phyloP scores from a whole-genome alignment of 2,113 vertebrate genomes.

The Sinosuthora webbiana region DNA sequence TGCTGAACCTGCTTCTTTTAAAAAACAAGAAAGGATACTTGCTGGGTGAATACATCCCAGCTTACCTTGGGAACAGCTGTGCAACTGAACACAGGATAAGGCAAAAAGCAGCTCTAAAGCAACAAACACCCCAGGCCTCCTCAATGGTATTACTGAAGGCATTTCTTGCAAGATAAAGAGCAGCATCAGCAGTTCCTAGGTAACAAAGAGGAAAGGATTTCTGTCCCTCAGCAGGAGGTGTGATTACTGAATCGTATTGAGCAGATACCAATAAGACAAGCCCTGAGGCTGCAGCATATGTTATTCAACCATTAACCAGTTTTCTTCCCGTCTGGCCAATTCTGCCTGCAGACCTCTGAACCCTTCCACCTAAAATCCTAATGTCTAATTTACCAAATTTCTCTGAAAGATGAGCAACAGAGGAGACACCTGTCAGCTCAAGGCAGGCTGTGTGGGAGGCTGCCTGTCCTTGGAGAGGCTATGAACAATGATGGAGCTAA shows the following conservation, averaged over 20 bases:
- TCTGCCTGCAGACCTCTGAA: not conserved
- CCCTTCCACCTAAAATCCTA: not conserved
- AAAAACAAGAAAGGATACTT: not conserved
- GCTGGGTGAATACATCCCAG: not conserved
- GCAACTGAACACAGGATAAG: not conserved
- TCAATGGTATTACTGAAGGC: not conserved
- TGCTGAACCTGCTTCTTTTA: not conserved
- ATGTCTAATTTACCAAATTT: not conserved
- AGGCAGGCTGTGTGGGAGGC: not conserved
- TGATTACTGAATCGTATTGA: not conserved
- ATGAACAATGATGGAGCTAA: not conserved
- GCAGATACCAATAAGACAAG: not conserved
- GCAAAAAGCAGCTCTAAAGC: not conserved
- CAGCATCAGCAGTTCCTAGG: not conserved
- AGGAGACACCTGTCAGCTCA: not conserved
- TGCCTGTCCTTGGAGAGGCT: conserved; percentile 1
- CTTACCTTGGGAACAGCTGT: not conserved
- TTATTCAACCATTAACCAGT: not conserved
- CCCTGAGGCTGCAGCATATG: not conserved
- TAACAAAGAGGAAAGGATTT: not conserved
- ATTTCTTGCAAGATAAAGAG: not conserved
- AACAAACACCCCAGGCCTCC: not conserved
- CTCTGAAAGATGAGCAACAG: not conserved
- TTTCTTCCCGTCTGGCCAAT: not conserved
- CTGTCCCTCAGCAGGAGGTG: not conserved